Base-by-base conservation (phyloP, 2,113 vertebrate genomes). In the Nyctereutes procyonoides region DNA sequence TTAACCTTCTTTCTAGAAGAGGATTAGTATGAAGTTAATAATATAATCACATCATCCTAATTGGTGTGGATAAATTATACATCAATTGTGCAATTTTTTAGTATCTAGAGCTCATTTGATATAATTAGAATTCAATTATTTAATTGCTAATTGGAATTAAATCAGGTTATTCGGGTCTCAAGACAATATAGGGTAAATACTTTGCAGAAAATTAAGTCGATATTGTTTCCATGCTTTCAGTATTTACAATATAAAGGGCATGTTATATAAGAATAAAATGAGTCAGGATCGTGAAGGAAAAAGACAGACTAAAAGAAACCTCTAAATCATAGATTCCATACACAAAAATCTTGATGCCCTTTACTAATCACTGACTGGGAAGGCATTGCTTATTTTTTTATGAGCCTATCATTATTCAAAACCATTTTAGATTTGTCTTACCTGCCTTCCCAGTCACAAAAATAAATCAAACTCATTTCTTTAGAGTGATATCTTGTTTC, bases 91-190 rank as follows among this genome's bases (percentile, higher is more conserved):
- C 20, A 82, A 55, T 84, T 97, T 90, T 26, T 97, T 51, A 95
- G 65, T 76, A 96, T 93, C 38, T 73, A n/a, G 22, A 84, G 8
- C 48, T 91, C 88, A 95, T 97, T 80, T 90, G n/a, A 80, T n/a
- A 51, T 96, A 73, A 96, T 94, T 97, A 90, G 86, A 94, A 96
- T 97, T 94, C 86, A 94, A 96, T 96, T 95, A 95, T 86, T 95
- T 95, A 96, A 96, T 91, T 97, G 63, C 58, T 97, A 95, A 95
- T 90, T 96, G 51, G 53, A 95, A 90, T 63, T 91, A 94, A 96
- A 80, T 96, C 63, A 88, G 38, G 55, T 94, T 95, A 88, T 93
- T 85, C 60, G 93, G 86, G 12, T 94, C 65, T 94, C 63, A 97
- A 92, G 84, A 81, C 38, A 92, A 87, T 90, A 84, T 73, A 65